Conservation (phyloP, 2,888 invertebrate genomes). For the Pardosa pseudoannulata region DNA sequence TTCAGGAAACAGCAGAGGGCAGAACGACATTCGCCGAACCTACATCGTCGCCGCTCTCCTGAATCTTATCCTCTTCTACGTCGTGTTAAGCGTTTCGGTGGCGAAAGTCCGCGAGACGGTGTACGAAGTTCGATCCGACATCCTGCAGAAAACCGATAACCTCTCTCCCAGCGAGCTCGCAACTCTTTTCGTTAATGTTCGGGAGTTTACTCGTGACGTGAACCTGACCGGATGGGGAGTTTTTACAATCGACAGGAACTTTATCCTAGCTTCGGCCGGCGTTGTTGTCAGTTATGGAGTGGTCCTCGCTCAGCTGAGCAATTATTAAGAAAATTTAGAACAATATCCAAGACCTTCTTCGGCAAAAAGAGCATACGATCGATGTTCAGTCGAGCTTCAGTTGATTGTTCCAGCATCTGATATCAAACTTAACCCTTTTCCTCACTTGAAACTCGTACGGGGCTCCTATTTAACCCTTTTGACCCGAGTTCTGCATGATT, state of each 20-base stretch:
- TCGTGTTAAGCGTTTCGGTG: slow-evolving; percentile 16
- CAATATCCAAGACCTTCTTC: no score
- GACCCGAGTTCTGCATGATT: no score
- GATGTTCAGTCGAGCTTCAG: no score
- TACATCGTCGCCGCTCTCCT: slow-evolving; percentile 23
- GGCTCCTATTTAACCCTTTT: no score
- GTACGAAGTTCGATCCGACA: not conserved
- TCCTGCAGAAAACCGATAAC: not conserved
- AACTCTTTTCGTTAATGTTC: not conserved
- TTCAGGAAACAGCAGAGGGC: slow-evolving; percentile 16
- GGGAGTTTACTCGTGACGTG: slow-evolving; percentile 7
- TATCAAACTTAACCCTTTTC: no score
- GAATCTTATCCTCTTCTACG: slow-evolving; percentile 24
- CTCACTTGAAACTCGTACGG: no score
- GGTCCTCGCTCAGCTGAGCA: slow-evolving; percentile 25
- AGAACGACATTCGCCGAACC: slow-evolving; percentile 4
- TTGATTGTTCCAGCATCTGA: no score
- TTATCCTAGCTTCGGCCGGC: slow-evolving; percentile 26
- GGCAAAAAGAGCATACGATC: no score
- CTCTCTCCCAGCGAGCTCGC: not conserved
- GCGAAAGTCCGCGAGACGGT: slow-evolving; percentile 4
- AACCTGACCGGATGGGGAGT: slow-evolving; percentile 41
- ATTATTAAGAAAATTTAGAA: no score
- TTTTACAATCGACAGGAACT: slow-evolving; percentile 29
- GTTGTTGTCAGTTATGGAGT: slow-evolving; percentile 35